A percentile compares a stretch with the other conserved stretches of the same genome.
Evolutionary conservation across 1,140 invertebrate genomes (phyloP).

Genomic region (Mya arenaria): DNA sequence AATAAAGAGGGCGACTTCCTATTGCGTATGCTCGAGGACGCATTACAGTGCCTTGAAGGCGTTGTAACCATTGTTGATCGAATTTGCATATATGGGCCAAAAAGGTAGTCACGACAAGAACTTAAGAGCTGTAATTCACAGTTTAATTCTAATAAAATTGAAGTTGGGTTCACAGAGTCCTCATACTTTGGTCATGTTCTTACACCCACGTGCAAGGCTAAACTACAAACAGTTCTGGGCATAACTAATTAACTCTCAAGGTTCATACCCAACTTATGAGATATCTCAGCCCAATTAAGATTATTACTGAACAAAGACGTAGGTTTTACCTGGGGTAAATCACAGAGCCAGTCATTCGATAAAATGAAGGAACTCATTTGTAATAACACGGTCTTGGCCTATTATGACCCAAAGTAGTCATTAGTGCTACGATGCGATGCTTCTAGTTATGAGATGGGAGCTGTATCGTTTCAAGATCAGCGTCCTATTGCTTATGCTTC

Average conservation of each 20-base stretch:
- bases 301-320: not conserved
- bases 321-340: not conserved
- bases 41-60: slow-evolving; percentile 16
- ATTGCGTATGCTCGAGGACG: not conserved
- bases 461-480: not conserved
- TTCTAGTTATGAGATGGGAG: not conserved
- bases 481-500: not conserved
- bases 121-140: not conserved
- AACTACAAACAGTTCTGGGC: not conserved
- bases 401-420: slow-evolving; percentile 12
- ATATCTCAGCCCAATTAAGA: not conserved
- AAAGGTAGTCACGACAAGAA: not conserved
- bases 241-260: not conserved
- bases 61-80: slow-evolving; percentile 25
- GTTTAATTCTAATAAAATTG: not conserved
- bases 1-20: slow-evolving; percentile 1
- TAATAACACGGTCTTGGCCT: not conserved
- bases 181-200: not conserved
- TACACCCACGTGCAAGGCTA: not conserved
- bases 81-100: not conserved
- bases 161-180: not conserved
- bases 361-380: slow-evolving; percentile 9
- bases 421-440: not conserved
- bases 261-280: not conserved
- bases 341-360: not conserved